phyloP scores from a whole-genome alignment of 2,797 vertebrate species.

The Meriones psammophilus region DNA sequence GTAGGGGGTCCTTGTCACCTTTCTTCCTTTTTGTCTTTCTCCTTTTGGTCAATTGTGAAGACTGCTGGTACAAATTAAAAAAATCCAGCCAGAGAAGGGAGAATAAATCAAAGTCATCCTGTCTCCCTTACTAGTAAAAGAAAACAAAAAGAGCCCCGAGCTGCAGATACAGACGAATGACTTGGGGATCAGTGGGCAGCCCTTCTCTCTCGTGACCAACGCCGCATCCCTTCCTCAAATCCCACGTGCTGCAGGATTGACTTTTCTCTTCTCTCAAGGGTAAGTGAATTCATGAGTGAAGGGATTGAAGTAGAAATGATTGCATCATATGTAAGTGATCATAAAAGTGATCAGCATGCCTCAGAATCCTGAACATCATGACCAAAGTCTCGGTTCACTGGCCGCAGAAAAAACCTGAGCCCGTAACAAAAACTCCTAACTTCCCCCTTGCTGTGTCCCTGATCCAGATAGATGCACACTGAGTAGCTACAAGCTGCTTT shows the following conservation, averaged over 20 bases:
- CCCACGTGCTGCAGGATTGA: neutral
- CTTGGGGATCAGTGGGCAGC: neutral
- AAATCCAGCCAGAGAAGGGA: neutral
- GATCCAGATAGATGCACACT: neutral
- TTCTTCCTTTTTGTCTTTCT: neutral
- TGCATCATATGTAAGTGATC: neutral
- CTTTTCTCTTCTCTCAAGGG: neutral
- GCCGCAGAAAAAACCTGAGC: slow-evolving; percentile 48
- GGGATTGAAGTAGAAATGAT: neutral
- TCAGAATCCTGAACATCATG: neutral
- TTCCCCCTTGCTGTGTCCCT: slow-evolving; percentile 40
- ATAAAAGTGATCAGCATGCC: neutral
- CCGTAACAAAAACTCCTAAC: slow-evolving; percentile 69
- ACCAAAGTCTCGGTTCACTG: slow-evolving; percentile 67
- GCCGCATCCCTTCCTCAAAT: neutral
- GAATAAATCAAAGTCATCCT: neutral
- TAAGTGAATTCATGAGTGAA: neutral
- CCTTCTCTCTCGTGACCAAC: neutral
- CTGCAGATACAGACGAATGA: neutral
- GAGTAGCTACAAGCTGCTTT: neutral
- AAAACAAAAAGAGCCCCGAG: neutral
- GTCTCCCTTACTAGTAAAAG: neutral
- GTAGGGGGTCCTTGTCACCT: neutral
- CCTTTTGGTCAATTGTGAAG: neutral
- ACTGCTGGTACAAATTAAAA: neutral